Evolutionary conservation across 2,113 vertebrate genomes (phyloP).

Genomic region (Menidia beryllina): DNA sequence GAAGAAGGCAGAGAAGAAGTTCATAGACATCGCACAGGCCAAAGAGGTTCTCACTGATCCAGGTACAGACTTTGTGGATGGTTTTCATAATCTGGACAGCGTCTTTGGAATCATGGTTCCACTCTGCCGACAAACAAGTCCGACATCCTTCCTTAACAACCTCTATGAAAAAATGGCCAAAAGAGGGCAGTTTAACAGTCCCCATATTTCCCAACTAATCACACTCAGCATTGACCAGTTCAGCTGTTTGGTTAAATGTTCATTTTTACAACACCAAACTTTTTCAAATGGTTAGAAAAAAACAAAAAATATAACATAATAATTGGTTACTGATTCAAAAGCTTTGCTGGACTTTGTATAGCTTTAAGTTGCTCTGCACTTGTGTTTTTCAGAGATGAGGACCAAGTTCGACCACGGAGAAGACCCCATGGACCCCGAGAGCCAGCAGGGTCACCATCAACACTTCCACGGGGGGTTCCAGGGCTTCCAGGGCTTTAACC

Average conservation of each 20-base stretch:
- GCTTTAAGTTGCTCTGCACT: neutral
- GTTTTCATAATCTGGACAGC: neutral
- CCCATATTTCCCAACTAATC: no score
- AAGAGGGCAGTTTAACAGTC: no score
- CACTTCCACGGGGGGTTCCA: slow-evolving; percentile 91
- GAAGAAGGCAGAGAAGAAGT: slow-evolving; percentile 97
- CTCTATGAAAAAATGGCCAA: no score
- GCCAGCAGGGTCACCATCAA: slow-evolving; percentile 88
- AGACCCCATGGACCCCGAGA: slow-evolving; percentile 96
- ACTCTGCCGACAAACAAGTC: no score
- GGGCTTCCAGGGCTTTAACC: slow-evolving; percentile 94
- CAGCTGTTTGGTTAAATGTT: no score
- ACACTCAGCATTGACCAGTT: no score
- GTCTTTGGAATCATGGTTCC: neutral
- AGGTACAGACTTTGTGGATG: slow-evolving; percentile 77
- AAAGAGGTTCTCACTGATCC: slow-evolving; percentile 98
- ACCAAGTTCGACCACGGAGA: slow-evolving; percentile 95
- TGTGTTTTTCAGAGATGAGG: slow-evolving; percentile 89
- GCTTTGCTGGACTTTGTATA: neutral
- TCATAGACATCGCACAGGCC: slow-evolving; percentile 97
- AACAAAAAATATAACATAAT: no score
- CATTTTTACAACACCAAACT: no score
- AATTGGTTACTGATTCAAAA: neutral
- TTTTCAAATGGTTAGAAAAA: no score
- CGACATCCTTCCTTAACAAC: no score